phyloP scores from a whole-genome alignment of 1,140 invertebrate genomes.

The Cecropterus lyciades region DNA sequence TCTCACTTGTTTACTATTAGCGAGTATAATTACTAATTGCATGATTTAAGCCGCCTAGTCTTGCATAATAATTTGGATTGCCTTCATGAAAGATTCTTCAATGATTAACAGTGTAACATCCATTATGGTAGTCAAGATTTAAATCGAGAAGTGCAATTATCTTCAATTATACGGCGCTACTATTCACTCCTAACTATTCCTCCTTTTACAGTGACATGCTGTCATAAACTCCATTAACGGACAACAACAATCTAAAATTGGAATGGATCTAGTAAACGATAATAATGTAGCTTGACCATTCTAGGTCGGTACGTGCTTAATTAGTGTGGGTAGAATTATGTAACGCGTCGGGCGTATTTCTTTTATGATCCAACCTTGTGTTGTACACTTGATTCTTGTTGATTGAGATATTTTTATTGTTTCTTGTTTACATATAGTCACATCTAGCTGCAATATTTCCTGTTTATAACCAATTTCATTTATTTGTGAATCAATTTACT shows the following conservation, averaged over 20 bases:
- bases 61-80: conserved; percentile 23
- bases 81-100: conserved; percentile 21
- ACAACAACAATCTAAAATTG: conserved; percentile 43
- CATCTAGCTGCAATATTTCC: conserved; percentile 57
- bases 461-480: conserved; percentile 55
- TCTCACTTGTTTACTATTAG: conserved; percentile 2
- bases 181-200: conserved; percentile 49
- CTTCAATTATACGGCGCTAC: conserved; percentile 49
- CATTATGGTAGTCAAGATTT: conserved; percentile 37
- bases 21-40: conserved; percentile 17
- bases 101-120: conserved; percentile 33
- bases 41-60: conserved; percentile 3
- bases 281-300: conserved; percentile 60
- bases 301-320: conserved; percentile 65
- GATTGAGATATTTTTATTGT: conserved; percentile 77
- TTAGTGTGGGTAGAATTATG: conserved; percentile 74
- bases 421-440: conserved; percentile 56
- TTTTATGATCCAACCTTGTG: conserved; percentile 72
- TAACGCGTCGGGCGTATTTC: conserved; percentile 62
- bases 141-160: conserved; percentile 48
- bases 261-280: conserved; percentile 48
- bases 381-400: conserved; percentile 69
- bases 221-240: conserved; percentile 66
- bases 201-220: conserved; percentile 61
- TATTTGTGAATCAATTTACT: conserved; percentile 35